Evolutionary conservation across 2,113 vertebrate genomes (phyloP).

Genomic region (Potamarius usumacintae): DNA sequence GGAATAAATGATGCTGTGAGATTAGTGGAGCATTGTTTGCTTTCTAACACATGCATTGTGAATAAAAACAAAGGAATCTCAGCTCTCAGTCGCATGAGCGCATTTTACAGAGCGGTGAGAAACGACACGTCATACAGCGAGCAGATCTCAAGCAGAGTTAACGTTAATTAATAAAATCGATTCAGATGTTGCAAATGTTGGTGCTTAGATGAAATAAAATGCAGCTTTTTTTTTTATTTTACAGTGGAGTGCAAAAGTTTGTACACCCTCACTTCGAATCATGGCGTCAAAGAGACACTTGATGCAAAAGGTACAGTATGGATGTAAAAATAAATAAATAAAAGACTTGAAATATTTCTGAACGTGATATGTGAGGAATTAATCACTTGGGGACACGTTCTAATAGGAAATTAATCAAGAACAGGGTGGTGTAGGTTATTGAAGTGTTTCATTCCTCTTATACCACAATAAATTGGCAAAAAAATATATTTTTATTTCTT

Average conservation of each 20-base stretch:
- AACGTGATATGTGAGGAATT: not conserved
- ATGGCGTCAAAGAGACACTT: not conserved
- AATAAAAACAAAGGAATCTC: slow-evolving; percentile 57
- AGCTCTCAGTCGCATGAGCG: slow-evolving; percentile 40
- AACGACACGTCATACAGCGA: not conserved
- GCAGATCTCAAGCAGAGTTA: not conserved
- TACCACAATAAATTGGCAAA: not conserved
- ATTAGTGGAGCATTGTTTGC: slow-evolving; percentile 62
- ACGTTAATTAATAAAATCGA: not conserved
- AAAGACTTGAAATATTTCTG: too few species aligned
- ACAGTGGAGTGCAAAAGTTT: not conserved
- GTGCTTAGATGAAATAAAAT: not conserved
- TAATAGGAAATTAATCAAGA: not conserved
- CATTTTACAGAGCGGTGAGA: slow-evolving; percentile 28
- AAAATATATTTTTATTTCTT: not conserved
- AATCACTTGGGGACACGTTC: not conserved
- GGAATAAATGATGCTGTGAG: slow-evolving; percentile 56
- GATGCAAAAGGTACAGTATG: not conserved
- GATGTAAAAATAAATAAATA: too few species aligned
- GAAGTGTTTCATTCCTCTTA: not conserved
- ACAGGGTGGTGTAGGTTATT: not conserved
- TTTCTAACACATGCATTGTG: slow-evolving; percentile 61
- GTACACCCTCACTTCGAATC: not conserved
- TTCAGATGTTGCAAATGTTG: not conserved
- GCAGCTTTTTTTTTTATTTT: not conserved